Evolutionary conservation across 2,113 vertebrate species (phyloP).

Genomic region (Nothocercus julius): DNA sequence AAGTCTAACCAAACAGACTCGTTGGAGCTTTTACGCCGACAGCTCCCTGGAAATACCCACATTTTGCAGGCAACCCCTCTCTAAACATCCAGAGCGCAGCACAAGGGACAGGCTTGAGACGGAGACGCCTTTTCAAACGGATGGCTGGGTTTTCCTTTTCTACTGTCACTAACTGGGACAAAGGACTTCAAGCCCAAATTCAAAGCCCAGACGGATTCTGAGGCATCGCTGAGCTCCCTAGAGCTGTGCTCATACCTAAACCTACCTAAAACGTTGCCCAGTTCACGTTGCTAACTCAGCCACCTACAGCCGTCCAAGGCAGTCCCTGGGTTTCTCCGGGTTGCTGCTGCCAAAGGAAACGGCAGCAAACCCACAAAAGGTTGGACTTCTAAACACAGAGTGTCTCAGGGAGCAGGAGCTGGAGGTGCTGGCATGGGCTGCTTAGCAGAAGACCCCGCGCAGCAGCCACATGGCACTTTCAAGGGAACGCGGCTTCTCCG

Average conservation of each 20-base stretch:
- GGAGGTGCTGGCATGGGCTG: background rate
- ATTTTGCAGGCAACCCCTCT: background rate
- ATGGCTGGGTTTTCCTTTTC: background rate
- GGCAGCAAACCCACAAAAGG: background rate
- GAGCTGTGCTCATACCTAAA: background rate
- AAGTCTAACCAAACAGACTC: background rate
- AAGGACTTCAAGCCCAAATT: accelerated
- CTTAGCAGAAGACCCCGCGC: background rate
- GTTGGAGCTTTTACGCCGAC: accelerated
- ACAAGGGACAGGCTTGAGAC: accelerated
- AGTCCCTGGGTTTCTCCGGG: background rate
- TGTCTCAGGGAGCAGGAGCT: background rate
- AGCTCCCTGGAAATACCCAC: background rate
- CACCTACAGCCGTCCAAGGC: background rate
- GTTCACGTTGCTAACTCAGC: background rate
- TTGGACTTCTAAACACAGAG: background rate
- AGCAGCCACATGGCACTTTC: background rate
- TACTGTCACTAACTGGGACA: background rate
- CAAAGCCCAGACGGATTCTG: background rate
- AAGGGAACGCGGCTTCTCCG: background rate
- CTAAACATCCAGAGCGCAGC: background rate
- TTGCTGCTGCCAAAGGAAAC: accelerated
- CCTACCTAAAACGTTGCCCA: background rate
- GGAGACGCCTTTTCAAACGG: accelerated
- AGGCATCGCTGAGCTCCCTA: background rate